Evolutionary conservation across 1,140 invertebrate genomes (phyloP).

Genomic region (Paracyclopina nana): DNA sequence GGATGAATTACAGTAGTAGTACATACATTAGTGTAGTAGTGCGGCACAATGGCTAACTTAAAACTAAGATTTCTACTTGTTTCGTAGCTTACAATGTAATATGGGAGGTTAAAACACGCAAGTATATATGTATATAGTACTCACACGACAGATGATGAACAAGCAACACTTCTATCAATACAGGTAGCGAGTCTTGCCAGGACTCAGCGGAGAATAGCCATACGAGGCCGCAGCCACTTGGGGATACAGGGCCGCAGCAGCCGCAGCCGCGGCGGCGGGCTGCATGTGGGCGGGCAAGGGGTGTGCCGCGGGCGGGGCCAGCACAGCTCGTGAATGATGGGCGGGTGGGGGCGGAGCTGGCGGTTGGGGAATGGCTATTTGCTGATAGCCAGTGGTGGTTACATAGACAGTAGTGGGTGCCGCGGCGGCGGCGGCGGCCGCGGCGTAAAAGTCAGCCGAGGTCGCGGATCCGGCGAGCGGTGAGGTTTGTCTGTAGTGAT

Average conservation of each 20-base stretch:
- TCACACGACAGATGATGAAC: too few species aligned
- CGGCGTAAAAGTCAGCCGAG: constrained; percentile 5
- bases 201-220: constrained; percentile 19
- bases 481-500: neutral
- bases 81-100: too few species aligned
- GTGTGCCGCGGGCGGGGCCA: constrained; percentile 23
- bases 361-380: constrained; percentile 23
- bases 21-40: too few species aligned
- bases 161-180: too few species aligned
- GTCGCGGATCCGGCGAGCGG: neutral
- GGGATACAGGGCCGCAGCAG: constrained; percentile 21
- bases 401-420: constrained; percentile 10
- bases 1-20: too few species aligned
- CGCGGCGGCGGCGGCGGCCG: neutral
- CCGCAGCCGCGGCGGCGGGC: constrained; percentile 24
- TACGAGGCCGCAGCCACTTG: constrained; percentile 23
- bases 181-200: constrained; percentile 19
- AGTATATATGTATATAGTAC: too few species aligned
- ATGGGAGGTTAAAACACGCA: too few species aligned
- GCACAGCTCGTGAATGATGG: constrained; percentile 24
- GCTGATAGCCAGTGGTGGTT: constrained; percentile 20
- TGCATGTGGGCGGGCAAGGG: constrained; percentile 29
- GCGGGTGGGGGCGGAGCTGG: constrained; percentile 27
- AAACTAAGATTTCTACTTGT: too few species aligned
- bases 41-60: too few species aligned